These are phyloP conservation scores for Argopecten irradians DNA, from an alignment of 1,140 invertebrate genomes.

Conservation along the genomic window DNA sequence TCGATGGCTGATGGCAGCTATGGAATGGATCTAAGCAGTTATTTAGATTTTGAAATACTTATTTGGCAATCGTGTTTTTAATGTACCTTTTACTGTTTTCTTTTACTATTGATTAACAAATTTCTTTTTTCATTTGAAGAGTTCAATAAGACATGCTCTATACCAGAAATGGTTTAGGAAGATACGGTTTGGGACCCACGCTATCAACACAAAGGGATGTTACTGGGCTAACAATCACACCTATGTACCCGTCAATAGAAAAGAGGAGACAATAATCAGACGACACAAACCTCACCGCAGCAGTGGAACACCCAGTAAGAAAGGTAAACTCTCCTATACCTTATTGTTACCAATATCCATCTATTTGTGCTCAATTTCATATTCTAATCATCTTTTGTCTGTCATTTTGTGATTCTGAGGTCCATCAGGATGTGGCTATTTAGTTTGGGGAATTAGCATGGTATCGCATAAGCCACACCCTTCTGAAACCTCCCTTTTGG, in stretches of 20 bases:
- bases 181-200: conserved; percentile 56
- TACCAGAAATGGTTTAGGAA: conserved; percentile 74
- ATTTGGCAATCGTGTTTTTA: background rate
- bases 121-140: conserved; percentile 59
- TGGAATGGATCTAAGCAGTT: too few relatives aligned
- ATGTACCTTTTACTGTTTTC: background rate
- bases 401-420: too few relatives aligned
- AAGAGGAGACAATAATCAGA: conserved; percentile 58
- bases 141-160: conserved; percentile 70
- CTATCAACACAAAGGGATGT: conserved; percentile 66
- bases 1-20: too few relatives aligned
- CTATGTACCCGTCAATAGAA: conserved; percentile 48
- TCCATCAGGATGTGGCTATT: too few relatives aligned
- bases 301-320: background rate
- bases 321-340: background rate
- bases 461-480: too few relatives aligned
- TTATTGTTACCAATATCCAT: background rate
- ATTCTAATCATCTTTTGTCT: too few relatives aligned
- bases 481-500: too few relatives aligned
- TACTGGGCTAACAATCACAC: conserved; percentile 66
- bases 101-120: background rate
- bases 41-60: too few relatives aligned
- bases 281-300: conserved; percentile 2
- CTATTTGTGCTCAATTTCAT: background rate
- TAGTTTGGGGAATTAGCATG: too few relatives aligned